Evolutionary conservation across 2,888 invertebrate species (phyloP).

Genomic region (Beris chalybata): DNA sequence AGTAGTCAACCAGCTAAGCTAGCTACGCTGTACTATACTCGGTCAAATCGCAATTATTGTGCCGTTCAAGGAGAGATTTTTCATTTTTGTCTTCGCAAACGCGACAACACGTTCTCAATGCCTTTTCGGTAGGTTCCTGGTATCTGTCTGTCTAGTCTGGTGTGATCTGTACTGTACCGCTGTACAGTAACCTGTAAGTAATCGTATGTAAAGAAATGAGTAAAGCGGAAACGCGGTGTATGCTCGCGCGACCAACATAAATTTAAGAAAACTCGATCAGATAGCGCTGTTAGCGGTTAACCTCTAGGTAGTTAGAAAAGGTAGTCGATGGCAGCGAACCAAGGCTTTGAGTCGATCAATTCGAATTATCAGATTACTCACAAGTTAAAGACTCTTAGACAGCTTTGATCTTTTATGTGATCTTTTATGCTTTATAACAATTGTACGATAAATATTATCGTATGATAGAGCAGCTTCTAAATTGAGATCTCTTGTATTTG

Average conservation of each 20-base stretch:
- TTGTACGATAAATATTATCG: no score
- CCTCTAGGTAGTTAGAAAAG: not conserved
- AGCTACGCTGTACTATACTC: no score
- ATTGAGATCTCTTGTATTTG: no score
- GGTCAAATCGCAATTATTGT: not conserved
- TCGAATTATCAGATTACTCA: not conserved
- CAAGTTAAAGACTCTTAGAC: not conserved
- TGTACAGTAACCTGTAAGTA: not conserved
- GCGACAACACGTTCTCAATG: constrained; percentile 3
- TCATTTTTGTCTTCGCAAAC: not conserved
- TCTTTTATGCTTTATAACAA: no score
- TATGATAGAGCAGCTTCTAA: no score
- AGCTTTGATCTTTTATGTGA: no score
- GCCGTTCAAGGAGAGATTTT: constrained; percentile 3
- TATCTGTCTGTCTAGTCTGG: no score
- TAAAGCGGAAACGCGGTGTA: constrained; percentile 1
- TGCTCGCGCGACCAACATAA: no score
- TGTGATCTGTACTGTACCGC: no score
- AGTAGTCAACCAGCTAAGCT: no score
- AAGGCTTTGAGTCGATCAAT: constrained; percentile 1
- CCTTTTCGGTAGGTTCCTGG: not conserved
- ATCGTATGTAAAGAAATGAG: not conserved
- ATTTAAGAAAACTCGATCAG: no score
- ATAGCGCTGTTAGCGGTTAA: constrained; percentile 5
- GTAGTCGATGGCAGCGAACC: not conserved